These are phyloP conservation scores for Agonopterix subpropinquella DNA, from an alignment of 2,888 invertebrate genomes.

Conservation along the genomic window DNA sequence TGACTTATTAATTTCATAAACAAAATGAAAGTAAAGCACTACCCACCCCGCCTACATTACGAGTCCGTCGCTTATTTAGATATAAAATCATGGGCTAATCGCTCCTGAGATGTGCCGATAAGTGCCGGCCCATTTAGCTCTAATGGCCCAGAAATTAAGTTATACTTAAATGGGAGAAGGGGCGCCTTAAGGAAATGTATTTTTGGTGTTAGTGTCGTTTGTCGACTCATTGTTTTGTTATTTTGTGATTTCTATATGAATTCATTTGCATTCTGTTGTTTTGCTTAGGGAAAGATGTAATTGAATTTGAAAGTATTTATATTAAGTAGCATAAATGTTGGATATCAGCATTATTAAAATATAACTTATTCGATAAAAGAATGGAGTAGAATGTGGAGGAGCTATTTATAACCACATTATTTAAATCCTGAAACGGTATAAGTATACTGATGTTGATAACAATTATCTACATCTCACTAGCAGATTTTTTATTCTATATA, in stretches of 20 bases:
- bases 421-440: no score
- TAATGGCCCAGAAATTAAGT: slow-evolving; percentile 63
- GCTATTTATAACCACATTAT: no score
- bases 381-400: no score
- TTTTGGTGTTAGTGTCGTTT: slow-evolving; percentile 2
- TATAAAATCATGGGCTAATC: slow-evolving; percentile 38
- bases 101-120: slow-evolving; percentile 44
- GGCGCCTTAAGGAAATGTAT: slow-evolving; percentile 1
- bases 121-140: slow-evolving; percentile 51
- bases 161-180: slow-evolving; percentile 43
- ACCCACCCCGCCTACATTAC: background rate
- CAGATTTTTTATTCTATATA: no score
- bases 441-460: no score
- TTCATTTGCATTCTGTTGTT: background rate
- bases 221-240: slow-evolving; percentile 2
- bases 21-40: background rate
- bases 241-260: background rate
- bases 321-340: no score
- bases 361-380: no score
- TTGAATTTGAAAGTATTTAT: no score
- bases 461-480: no score
- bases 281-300: no score
- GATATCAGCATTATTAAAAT: no score
- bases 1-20: no score
- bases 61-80: slow-evolving; percentile 21